Base-by-base conservation (phyloP, 2,797 vertebrate species). In the Enoplosus armatus region DNA sequence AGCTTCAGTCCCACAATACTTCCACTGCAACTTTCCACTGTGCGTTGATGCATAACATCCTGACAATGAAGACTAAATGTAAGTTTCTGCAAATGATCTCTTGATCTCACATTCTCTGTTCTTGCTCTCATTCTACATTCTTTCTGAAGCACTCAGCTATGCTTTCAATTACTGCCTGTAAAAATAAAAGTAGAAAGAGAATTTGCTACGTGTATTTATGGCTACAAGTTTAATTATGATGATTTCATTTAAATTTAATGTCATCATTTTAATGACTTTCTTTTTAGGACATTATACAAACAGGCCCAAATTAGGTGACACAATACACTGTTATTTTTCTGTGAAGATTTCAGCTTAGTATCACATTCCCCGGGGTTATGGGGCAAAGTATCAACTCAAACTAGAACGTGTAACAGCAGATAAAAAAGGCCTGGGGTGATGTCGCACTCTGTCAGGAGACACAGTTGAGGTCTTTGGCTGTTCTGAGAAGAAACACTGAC, bases 321-420 rank as follows among this genome's bases (percentile, higher is more conserved):
- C 37, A 48, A 51, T 22, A 33, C 54, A 48, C 43, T 59, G 26
- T 51, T n/a, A n/a, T 66, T 80, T 63, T 43, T n/a, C 27, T 18
- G 20, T 71, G 11, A 51, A 62, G 31, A 50, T 54, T 56, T 33
- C 55, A 41, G 67, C 67, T 67, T 29, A 35, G 66, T 31, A 5
- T 69, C 35, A 53, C 35, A 48, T 41, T 71, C 67, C 79, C 72
- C 1, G 10, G 2, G 69, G 60, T 72, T 66, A 76, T 50, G 74
- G 67, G 63, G 61, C 61, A 78, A 73, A 82, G 59, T 26, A 74
- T 84, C 76, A 71, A 12, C 62, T 78, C 41, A 37, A 79, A 86
- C 66, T 75, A 75, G 76, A 85, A 71, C 67, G 14, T 63, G 82
- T 59, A 50, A 67, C 54, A 68, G 65, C 73, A 76, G 80, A 90